These are phyloP conservation scores for Taphrorychus bicolor DNA, from an alignment of 2,888 invertebrate genomes.

Conservation along the genomic window DNA sequence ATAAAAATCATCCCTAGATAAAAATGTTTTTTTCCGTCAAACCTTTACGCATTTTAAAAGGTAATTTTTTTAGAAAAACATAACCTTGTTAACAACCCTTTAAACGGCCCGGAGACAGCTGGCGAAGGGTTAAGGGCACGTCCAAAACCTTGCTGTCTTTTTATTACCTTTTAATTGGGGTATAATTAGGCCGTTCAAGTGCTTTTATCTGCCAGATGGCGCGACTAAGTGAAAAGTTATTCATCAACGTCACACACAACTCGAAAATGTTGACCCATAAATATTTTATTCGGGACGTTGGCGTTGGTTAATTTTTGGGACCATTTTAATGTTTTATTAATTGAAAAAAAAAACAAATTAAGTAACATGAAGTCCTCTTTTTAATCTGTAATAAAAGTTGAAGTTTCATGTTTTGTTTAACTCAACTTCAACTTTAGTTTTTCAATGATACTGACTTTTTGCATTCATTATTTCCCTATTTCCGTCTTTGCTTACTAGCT, in stretches of 20 bases:
- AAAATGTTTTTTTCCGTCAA: too few relatives aligned
- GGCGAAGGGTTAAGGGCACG: slow-evolving; percentile 32
- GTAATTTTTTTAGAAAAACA: not conserved
- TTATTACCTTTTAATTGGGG: slow-evolving; percentile 38
- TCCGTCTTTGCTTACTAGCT: too few relatives aligned
- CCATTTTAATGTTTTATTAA: not conserved
- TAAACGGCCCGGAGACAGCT: slow-evolving; percentile 21
- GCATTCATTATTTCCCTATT: too few relatives aligned
- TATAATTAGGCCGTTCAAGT: slow-evolving; percentile 30
- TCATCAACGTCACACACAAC: slow-evolving; percentile 26
- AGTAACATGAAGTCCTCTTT: too few relatives aligned
- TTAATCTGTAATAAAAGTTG: too few relatives aligned
- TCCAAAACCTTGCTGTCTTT: slow-evolving; percentile 30
- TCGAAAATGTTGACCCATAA: slow-evolving; percentile 12
- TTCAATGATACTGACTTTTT: too few relatives aligned
- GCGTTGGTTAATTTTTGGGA: not conserved
- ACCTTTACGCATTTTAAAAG: too few relatives aligned
- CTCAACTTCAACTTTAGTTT: too few relatives aligned
- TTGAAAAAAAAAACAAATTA: not conserved
- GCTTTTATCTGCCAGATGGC: slow-evolving; percentile 33
- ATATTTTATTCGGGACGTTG: slow-evolving; percentile 11
- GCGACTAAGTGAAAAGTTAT: slow-evolving; percentile 29
- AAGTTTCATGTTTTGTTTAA: too few relatives aligned
- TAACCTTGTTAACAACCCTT: not conserved
- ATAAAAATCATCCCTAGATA: too few relatives aligned